These are phyloP conservation scores for Tamandua tetradactyla DNA, from an alignment of 2,797 vertebrate genomes.

Conservation along the genomic window DNA sequence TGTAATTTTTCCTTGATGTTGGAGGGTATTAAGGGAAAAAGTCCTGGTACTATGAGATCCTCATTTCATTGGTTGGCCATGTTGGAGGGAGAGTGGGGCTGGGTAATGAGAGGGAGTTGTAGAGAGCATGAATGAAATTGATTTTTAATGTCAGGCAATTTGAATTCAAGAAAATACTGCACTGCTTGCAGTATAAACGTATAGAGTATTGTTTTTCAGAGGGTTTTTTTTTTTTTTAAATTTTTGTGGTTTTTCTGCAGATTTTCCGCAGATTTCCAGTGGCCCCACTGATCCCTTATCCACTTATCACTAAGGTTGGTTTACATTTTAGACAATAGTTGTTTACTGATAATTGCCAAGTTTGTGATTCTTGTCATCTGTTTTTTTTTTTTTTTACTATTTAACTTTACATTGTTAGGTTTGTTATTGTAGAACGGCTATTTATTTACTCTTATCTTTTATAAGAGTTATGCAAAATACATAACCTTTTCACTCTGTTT, in stretches of 20 bases:
- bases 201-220: constrained; percentile 82
- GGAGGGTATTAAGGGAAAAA: constrained; percentile 16
- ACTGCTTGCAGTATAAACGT: constrained; percentile 81
- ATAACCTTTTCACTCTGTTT: constrained; percentile 82
- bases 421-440: constrained; percentile 82
- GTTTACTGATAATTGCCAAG: constrained; percentile 83
- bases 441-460: constrained; percentile 72
- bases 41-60: constrained; percentile 31
- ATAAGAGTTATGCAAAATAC: constrained; percentile 81
- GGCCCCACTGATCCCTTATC: constrained; percentile 90
- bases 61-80: constrained; percentile 71
- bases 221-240: constrained; percentile 85
- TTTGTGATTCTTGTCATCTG: constrained; percentile 84
- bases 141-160: constrained; percentile 75
- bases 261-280: constrained; percentile 91
- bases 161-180: constrained; percentile 77
- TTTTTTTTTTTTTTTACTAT: constrained; percentile 76
- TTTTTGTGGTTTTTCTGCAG: constrained; percentile 88
- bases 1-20: constrained; percentile 63
- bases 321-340: constrained; percentile 85
- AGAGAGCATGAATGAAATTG: constrained; percentile 74
- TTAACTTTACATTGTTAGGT: constrained; percentile 84
- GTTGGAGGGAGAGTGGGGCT: constrained; percentile 77
- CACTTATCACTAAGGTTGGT: constrained; percentile 90
- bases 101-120: constrained; percentile 74